Percentiles rank a stretch among this genome's conserved stretches.
Evolutionary conservation across 2,113 vertebrate genomes (phyloP).

Genomic region (Campylomormyrus numenius): DNA sequence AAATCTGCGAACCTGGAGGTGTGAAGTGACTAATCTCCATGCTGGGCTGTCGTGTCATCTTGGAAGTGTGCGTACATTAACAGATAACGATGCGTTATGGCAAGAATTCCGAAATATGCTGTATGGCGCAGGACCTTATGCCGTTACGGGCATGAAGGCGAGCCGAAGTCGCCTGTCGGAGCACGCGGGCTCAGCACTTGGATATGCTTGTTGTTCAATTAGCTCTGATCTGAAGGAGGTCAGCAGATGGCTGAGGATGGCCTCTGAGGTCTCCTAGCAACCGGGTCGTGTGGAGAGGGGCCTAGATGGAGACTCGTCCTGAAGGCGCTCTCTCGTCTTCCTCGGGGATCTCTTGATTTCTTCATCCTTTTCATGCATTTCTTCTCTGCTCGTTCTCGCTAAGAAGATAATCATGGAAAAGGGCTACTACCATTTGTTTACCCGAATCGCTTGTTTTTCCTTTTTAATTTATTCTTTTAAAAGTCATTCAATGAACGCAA

Average conservation of each 20-base stretch:
- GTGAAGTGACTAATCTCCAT: neutral
- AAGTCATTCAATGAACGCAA: neutral
- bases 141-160: neutral
- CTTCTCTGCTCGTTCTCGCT: neutral
- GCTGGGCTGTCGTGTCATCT: neutral
- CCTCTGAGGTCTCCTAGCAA: slow-evolving; percentile 13
- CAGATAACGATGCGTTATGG: neutral
- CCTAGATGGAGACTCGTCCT: neutral
- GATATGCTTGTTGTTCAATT: neutral
- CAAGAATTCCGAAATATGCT: neutral
- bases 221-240: slow-evolving; percentile 5
- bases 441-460: neutral
- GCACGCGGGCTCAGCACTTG: neutral
- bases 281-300: neutral
- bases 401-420: neutral
- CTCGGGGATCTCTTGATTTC: neutral
- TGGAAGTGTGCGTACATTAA: neutral
- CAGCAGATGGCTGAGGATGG: slow-evolving; percentile 11
- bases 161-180: neutral
- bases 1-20: neutral
- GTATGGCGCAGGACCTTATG: neutral
- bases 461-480: neutral
- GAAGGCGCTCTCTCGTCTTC: neutral
- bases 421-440: neutral
- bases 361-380: neutral